Percentiles rank a stretch among this genome's conserved stretches.
phyloP scores from a whole-genome alignment of 2,797 vertebrate species.

The Neosilurus hyrtlii region DNA sequence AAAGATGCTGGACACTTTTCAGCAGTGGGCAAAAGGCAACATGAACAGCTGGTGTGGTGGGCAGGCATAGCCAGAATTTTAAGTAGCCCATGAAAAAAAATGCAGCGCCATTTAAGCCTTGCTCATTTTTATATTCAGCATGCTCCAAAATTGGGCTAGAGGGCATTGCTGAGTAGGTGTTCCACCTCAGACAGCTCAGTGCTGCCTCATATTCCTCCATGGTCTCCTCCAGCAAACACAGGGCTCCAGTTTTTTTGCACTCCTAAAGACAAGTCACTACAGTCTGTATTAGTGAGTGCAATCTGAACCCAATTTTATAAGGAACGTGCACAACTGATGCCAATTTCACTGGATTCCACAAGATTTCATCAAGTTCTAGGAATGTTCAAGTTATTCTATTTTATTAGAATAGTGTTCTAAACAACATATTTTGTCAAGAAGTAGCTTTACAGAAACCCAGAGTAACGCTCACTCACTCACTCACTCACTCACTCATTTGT shows the following conservation, averaged over 20 bases:
- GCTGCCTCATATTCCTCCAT: not conserved
- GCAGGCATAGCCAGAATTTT: conserved; percentile 56
- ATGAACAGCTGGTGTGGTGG: conserved; percentile 60
- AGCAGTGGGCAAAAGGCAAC: conserved; percentile 47
- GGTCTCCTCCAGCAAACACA: not conserved
- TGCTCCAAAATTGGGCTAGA: conserved; percentile 35
- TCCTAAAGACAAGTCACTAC: not conserved
- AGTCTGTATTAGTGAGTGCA: not conserved
- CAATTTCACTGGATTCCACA: not conserved
- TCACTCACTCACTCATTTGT: too few relatives aligned
- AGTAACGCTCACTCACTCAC: not conserved
- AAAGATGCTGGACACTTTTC: conserved; percentile 43
- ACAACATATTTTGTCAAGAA: not conserved
- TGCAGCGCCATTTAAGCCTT: conserved; percentile 41
- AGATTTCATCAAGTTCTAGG: not conserved
- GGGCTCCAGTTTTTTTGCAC: not conserved
- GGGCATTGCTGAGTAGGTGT: conserved; percentile 31
- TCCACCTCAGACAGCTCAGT: conserved; percentile 2
- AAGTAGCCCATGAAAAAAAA: conserved; percentile 56
- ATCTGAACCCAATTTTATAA: not conserved
- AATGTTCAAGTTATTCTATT: not conserved
- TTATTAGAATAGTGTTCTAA: not conserved
- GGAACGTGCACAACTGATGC: not conserved
- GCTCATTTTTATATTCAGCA: conserved; percentile 51
- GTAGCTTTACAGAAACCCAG: not conserved